phyloP scores from a whole-genome alignment of 2,888 invertebrate genomes.

The Mongoloraphidia duomilia region DNA sequence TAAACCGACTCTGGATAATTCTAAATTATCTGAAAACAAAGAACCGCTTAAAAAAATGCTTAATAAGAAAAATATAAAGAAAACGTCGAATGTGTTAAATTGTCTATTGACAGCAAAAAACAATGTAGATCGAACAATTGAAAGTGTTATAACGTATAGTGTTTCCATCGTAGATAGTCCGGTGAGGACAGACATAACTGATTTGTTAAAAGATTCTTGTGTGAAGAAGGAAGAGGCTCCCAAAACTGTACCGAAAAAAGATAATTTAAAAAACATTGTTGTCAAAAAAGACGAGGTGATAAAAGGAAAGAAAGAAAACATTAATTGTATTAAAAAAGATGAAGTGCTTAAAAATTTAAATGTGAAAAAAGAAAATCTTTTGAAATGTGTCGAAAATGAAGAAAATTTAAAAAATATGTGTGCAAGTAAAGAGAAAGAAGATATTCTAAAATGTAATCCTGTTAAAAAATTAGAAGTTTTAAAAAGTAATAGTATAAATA shows the following conservation, averaged over 20 bases:
- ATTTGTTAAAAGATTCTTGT: no score
- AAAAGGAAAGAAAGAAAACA: no score
- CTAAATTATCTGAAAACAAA: conserved; percentile 19
- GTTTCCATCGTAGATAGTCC: conserved; percentile 17
- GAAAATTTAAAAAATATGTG: no score
- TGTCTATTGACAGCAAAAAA: conserved; percentile 42
- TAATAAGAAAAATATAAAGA: conserved; percentile 15
- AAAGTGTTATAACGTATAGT: conserved; percentile 23
- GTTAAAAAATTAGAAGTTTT: neutral
- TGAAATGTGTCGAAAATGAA: no score
- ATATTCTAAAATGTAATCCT: neutral
- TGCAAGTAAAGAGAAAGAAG: neutral
- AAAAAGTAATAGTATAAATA: neutral
- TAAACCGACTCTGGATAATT: conserved; percentile 12
- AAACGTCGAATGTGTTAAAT: conserved; percentile 27
- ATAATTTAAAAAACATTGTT: neutral
- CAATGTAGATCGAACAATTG: conserved; percentile 38
- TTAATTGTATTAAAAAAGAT: no score
- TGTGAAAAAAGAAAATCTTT: no score
- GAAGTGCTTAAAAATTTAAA: no score
- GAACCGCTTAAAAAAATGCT: conserved; percentile 15
- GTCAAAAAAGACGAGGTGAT: no score
- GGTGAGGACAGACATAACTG: no score
- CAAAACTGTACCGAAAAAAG: conserved; percentile 12
- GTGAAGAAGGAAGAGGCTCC: no score